Evolutionary conservation across 2,797 vertebrate genomes (phyloP).

Genomic region (Novumbra hubbsi): DNA sequence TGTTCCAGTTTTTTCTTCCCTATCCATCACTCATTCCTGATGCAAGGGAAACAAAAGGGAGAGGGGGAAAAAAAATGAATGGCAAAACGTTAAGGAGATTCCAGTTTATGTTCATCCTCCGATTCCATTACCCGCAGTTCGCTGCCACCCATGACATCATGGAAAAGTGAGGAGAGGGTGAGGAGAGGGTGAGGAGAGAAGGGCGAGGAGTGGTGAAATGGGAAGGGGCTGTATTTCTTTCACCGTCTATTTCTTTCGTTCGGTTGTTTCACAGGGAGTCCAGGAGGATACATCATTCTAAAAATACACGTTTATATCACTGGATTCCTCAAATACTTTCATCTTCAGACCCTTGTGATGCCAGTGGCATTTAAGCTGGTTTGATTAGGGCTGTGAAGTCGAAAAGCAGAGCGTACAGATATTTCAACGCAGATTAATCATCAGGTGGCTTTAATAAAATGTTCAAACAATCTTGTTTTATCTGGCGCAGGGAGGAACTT

Average conservation of each 20-base stretch:
- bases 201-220: slow-evolving; percentile 50
- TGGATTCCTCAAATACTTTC: slow-evolving; percentile 87
- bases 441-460: slow-evolving; percentile 78
- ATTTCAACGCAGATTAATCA: slow-evolving; percentile 73
- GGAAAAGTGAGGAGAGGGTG: slow-evolving; percentile 65
- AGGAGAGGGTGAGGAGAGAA: not conserved
- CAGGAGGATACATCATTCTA: slow-evolving; percentile 83
- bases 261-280: slow-evolving; percentile 58
- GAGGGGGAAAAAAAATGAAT: slow-evolving; percentile 30
- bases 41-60: slow-evolving; percentile 30
- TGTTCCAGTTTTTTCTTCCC: slow-evolving; percentile 32
- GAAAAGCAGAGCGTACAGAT: slow-evolving; percentile 66
- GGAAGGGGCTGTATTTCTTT: slow-evolving; percentile 62
- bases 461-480: slow-evolving; percentile 72
- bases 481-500: slow-evolving; percentile 59
- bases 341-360: slow-evolving; percentile 82
- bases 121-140: slow-evolving; percentile 63
- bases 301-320: slow-evolving; percentile 91
- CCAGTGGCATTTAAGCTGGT: slow-evolving; percentile 83
- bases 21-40: slow-evolving; percentile 17
- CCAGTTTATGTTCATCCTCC: slow-evolving; percentile 63
- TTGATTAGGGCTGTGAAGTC: slow-evolving; percentile 72
- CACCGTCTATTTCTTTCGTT: slow-evolving; percentile 25
- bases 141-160: slow-evolving; percentile 76
- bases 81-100: slow-evolving; percentile 58